Evolutionary conservation across 2,797 vertebrate genomes (phyloP).

Genomic region (Enteromius paludinosus): DNA sequence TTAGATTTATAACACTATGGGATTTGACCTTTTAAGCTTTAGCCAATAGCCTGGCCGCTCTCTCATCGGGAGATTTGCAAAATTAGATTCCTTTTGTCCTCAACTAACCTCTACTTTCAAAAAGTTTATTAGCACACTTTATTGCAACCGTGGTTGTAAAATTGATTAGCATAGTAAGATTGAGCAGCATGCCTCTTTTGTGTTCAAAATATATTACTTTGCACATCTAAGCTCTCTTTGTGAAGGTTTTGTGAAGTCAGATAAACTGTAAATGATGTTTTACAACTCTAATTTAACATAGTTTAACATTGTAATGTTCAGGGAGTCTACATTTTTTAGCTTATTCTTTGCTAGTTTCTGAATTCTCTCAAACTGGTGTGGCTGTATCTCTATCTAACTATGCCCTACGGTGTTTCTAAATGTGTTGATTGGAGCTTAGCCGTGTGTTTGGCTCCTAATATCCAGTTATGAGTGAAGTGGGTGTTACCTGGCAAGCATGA

Average conservation of each 20-base stretch:
- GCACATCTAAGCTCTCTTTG: background rate
- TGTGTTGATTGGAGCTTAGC: constrained; percentile 41
- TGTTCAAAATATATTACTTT: constrained; percentile 20
- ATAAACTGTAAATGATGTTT: background rate
- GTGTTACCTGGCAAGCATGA: constrained; percentile 50
- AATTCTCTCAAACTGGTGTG: constrained; percentile 5
- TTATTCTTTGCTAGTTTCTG: constrained; percentile 8
- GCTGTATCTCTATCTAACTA: constrained; percentile 18
- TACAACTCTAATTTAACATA: constrained; percentile 1
- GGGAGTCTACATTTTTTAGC: background rate
- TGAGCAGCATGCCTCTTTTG: constrained; percentile 12
- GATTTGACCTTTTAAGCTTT: constrained; percentile 50
- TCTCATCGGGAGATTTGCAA: constrained; percentile 28
- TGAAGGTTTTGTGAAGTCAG: constrained; percentile 5
- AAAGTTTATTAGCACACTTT: constrained; percentile 40
- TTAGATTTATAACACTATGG: constrained; percentile 42
- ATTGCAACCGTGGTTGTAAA: constrained; percentile 19
- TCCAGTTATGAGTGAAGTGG: constrained; percentile 37
- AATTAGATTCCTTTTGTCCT: constrained; percentile 46
- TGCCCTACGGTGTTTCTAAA: constrained; percentile 43
- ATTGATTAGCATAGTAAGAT: constrained; percentile 26
- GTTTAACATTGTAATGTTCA: constrained; percentile 17
- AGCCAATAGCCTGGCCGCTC: constrained; percentile 39
- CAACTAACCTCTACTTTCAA: constrained; percentile 41
- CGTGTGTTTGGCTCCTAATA: constrained; percentile 42